These are phyloP conservation scores for Amphiprion clarkii DNA, from an alignment of 2,797 vertebrate species.

Conservation along the genomic window DNA sequence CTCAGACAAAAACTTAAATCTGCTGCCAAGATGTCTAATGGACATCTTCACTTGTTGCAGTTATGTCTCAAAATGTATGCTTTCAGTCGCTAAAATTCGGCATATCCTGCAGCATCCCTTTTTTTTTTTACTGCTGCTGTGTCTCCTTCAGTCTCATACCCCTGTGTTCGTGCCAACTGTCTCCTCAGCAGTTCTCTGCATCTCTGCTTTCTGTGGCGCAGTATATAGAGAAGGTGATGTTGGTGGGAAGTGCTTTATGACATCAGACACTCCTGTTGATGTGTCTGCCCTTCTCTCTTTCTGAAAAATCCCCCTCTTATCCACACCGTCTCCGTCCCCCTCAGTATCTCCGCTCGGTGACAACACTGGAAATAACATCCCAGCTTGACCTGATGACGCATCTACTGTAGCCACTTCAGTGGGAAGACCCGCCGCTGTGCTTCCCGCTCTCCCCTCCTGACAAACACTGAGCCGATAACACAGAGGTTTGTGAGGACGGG, in stretches of 20 bases:
- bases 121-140: not conserved
- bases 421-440: conserved; percentile 26
- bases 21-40: too few species aligned
- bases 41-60: too few species aligned
- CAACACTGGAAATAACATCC: conserved; percentile 64
- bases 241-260: conserved; percentile 29
- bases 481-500: conserved; percentile 25
- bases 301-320: conserved; percentile 31
- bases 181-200: conserved; percentile 40
- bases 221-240: conserved; percentile 24
- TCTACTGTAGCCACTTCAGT: conserved; percentile 28
- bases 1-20: too few species aligned
- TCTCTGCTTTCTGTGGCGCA: conserved; percentile 34
- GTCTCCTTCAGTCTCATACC: conserved; percentile 49
- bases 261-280: conserved; percentile 37
- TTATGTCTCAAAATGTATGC: not conserved
- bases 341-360: not conserved
- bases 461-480: conserved; percentile 24
- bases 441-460: conserved; percentile 49
- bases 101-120: not conserved
- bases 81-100: not conserved
- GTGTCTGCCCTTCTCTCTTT: conserved; percentile 46
- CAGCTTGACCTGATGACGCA: conserved; percentile 56
- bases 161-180: conserved; percentile 49
- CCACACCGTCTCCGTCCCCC: not conserved